Conservation (phyloP, 2,888 invertebrate genomes). For the Bellardia bayeri region DNA sequence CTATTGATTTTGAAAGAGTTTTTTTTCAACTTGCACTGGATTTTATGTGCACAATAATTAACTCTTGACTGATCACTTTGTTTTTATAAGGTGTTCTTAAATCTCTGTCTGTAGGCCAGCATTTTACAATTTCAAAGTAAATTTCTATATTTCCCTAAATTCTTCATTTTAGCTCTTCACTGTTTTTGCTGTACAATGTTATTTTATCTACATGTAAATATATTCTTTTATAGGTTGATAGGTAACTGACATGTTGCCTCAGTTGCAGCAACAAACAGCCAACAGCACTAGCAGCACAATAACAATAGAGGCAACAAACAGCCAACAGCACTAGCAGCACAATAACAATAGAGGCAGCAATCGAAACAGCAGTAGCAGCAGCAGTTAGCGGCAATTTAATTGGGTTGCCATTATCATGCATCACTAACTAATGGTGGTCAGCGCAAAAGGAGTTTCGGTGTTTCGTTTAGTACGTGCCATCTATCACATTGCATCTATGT, state of each 20-base stretch:
- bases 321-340: not conserved
- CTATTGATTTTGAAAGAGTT: no score
- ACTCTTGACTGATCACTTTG: no score
- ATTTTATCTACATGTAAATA: slow-evolving; percentile 6
- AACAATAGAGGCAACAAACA: no score
- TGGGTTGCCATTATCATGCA: slow-evolving; percentile 65
- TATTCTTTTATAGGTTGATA: slow-evolving; percentile 36
- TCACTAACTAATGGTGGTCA: slow-evolving; percentile 47
- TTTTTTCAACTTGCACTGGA: no score
- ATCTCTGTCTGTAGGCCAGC: no score
- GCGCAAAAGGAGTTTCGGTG: slow-evolving; percentile 5
- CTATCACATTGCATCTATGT: slow-evolving; percentile 10
- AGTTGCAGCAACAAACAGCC: no score
- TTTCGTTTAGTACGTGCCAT: slow-evolving; percentile 8
- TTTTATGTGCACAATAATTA: no score
- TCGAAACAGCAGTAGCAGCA: not conserved
- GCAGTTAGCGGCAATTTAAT: slow-evolving; percentile 54
- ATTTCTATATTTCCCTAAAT: not conserved
- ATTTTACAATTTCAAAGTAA: not conserved
- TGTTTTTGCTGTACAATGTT: not conserved
- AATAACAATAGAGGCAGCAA: not conserved
- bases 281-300: no score
- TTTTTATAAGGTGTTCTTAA: no score
- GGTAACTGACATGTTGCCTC: slow-evolving; percentile 53
- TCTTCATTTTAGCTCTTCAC: not conserved